Conservation (phyloP, 2,113 vertebrate species). For the Syngnathoides biaculeatus region DNA sequence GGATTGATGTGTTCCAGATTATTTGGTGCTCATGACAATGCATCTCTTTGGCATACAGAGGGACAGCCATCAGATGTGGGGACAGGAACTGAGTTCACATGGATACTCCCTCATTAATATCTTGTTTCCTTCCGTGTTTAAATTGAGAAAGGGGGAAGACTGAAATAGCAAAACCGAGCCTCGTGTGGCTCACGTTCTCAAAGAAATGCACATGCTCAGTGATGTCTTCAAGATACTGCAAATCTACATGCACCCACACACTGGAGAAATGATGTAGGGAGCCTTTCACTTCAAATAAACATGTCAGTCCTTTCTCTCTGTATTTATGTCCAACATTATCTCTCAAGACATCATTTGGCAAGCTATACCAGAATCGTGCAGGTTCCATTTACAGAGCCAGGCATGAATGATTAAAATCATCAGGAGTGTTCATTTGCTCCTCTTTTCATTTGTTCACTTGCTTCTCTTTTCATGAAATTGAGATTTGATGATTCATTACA, state of each 20-base stretch:
- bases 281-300: constrained; percentile 9
- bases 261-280: constrained; percentile 16
- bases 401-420: constrained; percentile 56
- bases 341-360: constrained; percentile 38
- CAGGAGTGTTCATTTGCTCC: constrained; percentile 12
- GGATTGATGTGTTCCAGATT: constrained; percentile 30
- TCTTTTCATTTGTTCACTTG: constrained; percentile 32
- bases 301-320: constrained; percentile 10
- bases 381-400: constrained; percentile 48
- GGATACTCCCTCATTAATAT: constrained; percentile 2
- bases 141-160: constrained; percentile 14
- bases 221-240: constrained; percentile 33
- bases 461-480: constrained; percentile 36
- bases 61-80: constrained; percentile 10
- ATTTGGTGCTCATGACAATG: constrained; percentile 21
- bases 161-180: constrained; percentile 33
- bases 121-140: constrained; percentile 10
- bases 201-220: constrained; percentile 46
- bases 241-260: constrained; percentile 5
- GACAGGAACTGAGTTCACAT: neutral
- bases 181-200: constrained; percentile 11
- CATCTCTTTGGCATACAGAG: constrained; percentile 3
- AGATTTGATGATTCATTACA: constrained; percentile 35
- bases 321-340: constrained; percentile 13
- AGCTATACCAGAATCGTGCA: constrained; percentile 32